Base-by-base conservation (phyloP, 2,797 vertebrate species). In the Anguilla anguilla region DNA sequence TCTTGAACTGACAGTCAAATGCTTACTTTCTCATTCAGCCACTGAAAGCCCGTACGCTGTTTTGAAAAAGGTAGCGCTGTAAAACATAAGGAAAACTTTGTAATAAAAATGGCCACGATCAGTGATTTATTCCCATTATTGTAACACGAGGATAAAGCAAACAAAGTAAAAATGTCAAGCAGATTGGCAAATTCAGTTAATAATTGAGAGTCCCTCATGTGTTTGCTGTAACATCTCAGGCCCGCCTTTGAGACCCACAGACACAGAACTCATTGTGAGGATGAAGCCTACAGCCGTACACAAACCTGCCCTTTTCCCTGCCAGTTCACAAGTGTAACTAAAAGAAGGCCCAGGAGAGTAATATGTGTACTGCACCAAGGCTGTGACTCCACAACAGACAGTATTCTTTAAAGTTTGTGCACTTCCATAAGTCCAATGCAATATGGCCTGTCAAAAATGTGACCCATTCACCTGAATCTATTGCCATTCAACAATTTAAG, bases 11-110 rank as follows among this genome's bases (percentile, higher is more conserved):
- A 49, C 46, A 82, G 46, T 46, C 25, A 46, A 22, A 49, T 51
- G 22, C 79, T n/a, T 51, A 82, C 79, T 82, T 49, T 82, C 79
- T 82, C 83, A 61, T 61, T 64, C 83, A 85, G 49, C 25, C 46
- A 59, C 22, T 61, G 53, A 61, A 85, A 51, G 43, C 79, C 46
- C 46, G 10, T 49, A 49, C 49, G 39, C 77, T 49, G 43, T 82
- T 51, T 49, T 82, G 43, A 82, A 35, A 39, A 17, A 82, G 19
- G 43, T 39, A 19, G 79, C 25, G 7, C 43, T 49, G 9, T 82
- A 49, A 79, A 79, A 11, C 19, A 79, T 17, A 46, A 46, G 35
- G 6, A 3, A 82, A 49, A 82, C 46, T 10, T 82, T n/a, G 22
- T 46, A 3, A n/a, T 82, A 22, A 82, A 51, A n/a, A 82, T 49